Evolutionary conservation across 37 sponge, comb jelly and placozoan genomes (phyloP), one percentile per base, ranked within the genome.

Genomic region (Ianthella basta): DNA sequence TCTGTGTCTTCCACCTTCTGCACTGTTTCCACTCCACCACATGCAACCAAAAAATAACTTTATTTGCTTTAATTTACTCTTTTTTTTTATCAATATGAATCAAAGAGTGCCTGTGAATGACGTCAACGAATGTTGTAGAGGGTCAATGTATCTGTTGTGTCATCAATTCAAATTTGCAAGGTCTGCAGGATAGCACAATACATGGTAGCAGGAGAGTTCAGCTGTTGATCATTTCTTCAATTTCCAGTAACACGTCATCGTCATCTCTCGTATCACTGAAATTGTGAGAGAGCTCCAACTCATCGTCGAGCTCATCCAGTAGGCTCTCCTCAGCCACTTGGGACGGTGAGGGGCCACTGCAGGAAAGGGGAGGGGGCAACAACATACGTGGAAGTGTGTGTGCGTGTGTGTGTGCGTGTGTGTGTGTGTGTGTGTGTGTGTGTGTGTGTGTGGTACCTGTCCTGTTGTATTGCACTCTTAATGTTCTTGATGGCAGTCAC

Each of bases 181-280:
- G n/a, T n/a, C n/a, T n/a, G n/a, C n/a, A n/a, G n/a, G n/a, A n/a
- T n/a, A n/a, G n/a, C n/a, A n/a, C n/a, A n/a, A n/a, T n/a, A n/a
- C n/a, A n/a, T n/a, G n/a, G n/a, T 24, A 66, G 29, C 23, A 15
- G 27, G 23, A 66, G 23, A 66, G 27, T 14, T 72, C 40, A 72
- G 5, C 73, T 23, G 5, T 32, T 72, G 10, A 91, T 81, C 44
- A 87, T 87, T 69, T 92, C 92, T 55, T 88, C 92, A 56, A 92
- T 77, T 27, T 92, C 89, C 32, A 92, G 37, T 61, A 92, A 41
- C 55, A 92, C 82, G 59, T 92, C 92, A 59, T 92, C 92, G 53
- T 92, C 81, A 23, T 77, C 83, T 78, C 59, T 85, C 56, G 84
- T 84, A 29, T 87, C 88, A 2, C 35, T 18, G 29, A 86, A 80